Conservation (phyloP, 1,140 invertebrate species). For the Zaprionus davidi region DNA sequence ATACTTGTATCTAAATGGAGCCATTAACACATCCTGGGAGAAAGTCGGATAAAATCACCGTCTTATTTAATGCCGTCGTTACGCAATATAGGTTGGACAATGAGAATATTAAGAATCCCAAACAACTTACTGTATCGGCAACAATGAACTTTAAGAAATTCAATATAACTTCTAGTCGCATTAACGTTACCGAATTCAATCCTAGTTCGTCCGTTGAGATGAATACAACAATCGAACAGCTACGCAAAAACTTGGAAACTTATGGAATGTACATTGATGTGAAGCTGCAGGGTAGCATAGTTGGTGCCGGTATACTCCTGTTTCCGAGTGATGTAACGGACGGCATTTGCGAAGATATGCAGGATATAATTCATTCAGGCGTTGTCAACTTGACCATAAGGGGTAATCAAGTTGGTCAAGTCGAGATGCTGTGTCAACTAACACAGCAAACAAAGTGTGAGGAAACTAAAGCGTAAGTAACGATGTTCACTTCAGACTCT, state of each 20-base stretch:
- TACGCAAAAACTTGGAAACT: background rate
- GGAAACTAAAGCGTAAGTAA: constrained; percentile 27
- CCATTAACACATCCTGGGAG: too few relatives aligned
- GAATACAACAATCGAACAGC: background rate
- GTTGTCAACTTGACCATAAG: background rate
- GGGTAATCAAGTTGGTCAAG: constrained; percentile 19
- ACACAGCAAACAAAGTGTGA: constrained; percentile 43
- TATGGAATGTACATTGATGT: background rate
- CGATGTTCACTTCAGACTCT: too few relatives aligned
- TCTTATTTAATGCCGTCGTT: constrained; percentile 9
- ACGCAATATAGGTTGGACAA: background rate
- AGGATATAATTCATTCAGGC: constrained; percentile 46
- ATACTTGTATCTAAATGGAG: too few relatives aligned
- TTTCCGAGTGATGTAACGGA: constrained; percentile 42
- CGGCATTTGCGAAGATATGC: constrained; percentile 38
- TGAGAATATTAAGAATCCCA: background rate
- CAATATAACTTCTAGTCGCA: constrained; percentile 18
- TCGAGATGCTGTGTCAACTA: constrained; percentile 50
- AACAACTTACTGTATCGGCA: background rate
- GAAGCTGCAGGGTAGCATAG: background rate
- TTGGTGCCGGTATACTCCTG: background rate
- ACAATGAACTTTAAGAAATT: background rate
- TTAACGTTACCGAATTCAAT: constrained; percentile 24
- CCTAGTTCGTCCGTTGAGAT: background rate
- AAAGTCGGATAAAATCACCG: background rate